Conservation (phyloP, 1,140 invertebrate species). For the Euwallacea similis region DNA sequence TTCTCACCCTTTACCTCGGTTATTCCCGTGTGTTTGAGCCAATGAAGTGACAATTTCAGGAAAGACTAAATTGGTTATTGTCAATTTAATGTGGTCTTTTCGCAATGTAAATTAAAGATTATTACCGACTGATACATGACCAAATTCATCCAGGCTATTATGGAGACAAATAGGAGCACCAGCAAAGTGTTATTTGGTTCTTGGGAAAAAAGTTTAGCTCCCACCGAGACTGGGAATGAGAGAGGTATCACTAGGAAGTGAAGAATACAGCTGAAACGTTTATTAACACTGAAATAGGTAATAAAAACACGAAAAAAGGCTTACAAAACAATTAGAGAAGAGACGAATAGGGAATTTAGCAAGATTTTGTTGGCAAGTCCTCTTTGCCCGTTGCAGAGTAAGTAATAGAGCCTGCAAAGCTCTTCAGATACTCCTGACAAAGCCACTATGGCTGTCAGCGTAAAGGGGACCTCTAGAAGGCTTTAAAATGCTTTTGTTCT, state of each 20-base stretch:
- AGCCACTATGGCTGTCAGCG: constrained; percentile 20
- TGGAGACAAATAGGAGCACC: constrained; percentile 7
- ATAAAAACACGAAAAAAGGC: background rate
- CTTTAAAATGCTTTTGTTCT: background rate
- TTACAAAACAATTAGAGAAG: background rate
- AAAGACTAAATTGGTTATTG: constrained; percentile 6
- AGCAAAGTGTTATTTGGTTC: constrained; percentile 1
- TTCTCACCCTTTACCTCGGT: background rate
- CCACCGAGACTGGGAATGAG: constrained; percentile 15
- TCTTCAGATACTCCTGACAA: constrained; percentile 19
- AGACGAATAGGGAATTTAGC: background rate
- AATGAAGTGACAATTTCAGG: constrained; percentile 25
- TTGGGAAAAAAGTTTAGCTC: background rate
- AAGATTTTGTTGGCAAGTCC: constrained; percentile 6
- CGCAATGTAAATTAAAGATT: background rate
- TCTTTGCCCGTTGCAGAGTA: background rate
- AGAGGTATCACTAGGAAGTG: constrained; percentile 20
- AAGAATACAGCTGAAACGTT: constrained; percentile 12
- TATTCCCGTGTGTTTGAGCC: constrained; percentile 14
- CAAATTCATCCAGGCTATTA: constrained; percentile 10
- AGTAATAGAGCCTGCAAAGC: constrained; percentile 7
- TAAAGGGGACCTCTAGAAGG: constrained; percentile 8
- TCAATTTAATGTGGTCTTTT: background rate
- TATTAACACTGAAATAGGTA: background rate
- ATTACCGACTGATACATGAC: background rate